phyloP scores from a whole-genome alignment of 2,113 vertebrate species.

The Sialia sialis region DNA sequence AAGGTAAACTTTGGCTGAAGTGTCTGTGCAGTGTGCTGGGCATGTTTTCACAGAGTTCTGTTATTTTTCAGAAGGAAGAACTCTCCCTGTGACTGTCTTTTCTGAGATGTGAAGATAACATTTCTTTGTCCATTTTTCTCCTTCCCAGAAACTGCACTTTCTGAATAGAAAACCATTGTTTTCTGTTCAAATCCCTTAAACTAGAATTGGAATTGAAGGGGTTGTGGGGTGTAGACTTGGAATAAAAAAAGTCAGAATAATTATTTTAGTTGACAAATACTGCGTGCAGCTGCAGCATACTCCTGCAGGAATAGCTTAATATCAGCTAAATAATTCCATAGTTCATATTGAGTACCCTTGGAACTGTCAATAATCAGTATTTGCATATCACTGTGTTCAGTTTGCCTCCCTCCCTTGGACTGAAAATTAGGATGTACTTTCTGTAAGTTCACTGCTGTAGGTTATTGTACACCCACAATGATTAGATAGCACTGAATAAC shows the following conservation, averaged over 20 bases:
- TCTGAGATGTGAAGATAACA: not conserved
- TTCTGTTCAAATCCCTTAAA: not conserved
- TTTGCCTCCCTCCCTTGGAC: not conserved
- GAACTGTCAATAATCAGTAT: not conserved
- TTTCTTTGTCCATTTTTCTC: not conserved
- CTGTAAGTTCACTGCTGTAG: not conserved
- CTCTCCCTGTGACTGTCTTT: not conserved
- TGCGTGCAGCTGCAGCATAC: not conserved
- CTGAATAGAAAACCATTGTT: not conserved
- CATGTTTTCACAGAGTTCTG: not conserved
- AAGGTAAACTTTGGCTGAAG: not conserved
- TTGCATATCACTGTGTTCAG: not conserved
- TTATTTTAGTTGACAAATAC: not conserved
- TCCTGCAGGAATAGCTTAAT: not conserved
- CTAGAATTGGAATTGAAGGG: not conserved
- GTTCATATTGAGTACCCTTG: not conserved
- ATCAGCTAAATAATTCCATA: not conserved
- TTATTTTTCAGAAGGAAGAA: not conserved
- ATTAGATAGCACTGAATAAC: not conserved
- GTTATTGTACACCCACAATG: accelerated
- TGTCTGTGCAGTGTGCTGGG: not conserved
- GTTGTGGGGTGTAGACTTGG: not conserved
- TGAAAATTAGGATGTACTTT: not conserved
- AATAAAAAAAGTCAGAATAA: not conserved
- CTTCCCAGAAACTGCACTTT: not conserved